A percentile compares a stretch with the other conserved stretches of the same genome.
phyloP scores from a whole-genome alignment of 1,140 invertebrate species.

The Nasonia longicornis region DNA sequence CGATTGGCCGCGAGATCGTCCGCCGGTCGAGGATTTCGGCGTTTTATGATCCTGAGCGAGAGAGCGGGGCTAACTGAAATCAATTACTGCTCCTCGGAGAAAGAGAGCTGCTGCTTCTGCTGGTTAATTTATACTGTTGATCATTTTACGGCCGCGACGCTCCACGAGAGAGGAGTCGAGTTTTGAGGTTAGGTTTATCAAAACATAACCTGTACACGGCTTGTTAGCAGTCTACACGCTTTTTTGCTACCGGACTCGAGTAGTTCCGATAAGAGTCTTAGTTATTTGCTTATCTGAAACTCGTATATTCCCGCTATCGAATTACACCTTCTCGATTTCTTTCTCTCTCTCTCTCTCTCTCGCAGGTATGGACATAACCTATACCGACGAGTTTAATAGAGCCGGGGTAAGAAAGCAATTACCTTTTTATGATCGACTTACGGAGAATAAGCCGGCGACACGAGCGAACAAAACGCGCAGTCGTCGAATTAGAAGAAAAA shows the following conservation, averaged over 20 bases:
- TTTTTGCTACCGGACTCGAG: constrained; percentile 17
- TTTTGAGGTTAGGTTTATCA: constrained; percentile 26
- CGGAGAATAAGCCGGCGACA: neutral
- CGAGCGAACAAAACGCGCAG: neutral
- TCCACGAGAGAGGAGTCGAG: neutral
- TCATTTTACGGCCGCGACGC: constrained; percentile 14
- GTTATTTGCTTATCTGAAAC: neutral
- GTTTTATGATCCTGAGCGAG: constrained; percentile 12
- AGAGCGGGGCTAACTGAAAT: constrained; percentile 29
- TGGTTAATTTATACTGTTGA: constrained; percentile 16
- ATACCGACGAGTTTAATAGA: too few species aligned
- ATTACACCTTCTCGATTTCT: too few species aligned
- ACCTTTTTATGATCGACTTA: neutral
- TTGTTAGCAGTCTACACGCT: neutral
- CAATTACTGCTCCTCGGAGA: constrained; percentile 26
- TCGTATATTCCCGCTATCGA: neutral
- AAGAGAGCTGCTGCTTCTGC: neutral
- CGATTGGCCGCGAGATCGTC: constrained; percentile 9
- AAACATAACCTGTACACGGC: constrained; percentile 18
- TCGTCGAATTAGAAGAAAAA: neutral
- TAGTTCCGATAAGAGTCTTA: neutral
- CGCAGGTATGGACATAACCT: too few species aligned
- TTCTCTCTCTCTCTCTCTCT: too few species aligned
- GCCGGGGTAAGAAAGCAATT: neutral
- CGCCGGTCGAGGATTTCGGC: neutral